phyloP scores from a whole-genome alignment of 2,113 vertebrate genomes.

The Thalassarche chlororhynchos region DNA sequence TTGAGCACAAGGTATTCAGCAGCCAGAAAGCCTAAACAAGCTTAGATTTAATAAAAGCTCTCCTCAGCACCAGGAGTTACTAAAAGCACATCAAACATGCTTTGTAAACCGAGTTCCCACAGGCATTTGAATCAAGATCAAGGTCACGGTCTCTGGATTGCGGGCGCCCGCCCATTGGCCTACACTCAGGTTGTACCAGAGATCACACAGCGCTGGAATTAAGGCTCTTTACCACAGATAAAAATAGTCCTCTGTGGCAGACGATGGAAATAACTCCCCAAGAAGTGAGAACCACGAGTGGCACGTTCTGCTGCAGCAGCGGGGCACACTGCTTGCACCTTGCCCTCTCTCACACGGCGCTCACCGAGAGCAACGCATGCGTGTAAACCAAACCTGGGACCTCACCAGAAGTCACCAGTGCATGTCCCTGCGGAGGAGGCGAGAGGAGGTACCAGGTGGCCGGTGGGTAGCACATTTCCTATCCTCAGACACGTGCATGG shows the following conservation, averaged over 20 bases:
- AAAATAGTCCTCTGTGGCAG: not conserved
- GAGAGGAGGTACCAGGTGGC: not conserved
- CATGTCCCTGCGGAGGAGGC: not conserved
- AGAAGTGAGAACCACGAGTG: not conserved
- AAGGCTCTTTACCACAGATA: not conserved
- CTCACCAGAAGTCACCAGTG: not conserved
- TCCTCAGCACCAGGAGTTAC: not conserved
- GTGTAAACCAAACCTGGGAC: not conserved
- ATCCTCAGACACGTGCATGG: not conserved
- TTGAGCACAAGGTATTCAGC: not conserved
- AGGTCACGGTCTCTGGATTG: not conserved
- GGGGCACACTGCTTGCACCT: not conserved
- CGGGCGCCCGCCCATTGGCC: not conserved
- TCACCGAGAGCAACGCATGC: rapidly evolving
- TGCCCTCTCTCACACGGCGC: not conserved
- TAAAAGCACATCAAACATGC: not conserved
- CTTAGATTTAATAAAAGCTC: not conserved
- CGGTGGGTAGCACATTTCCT: not conserved
- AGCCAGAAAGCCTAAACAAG: not conserved
- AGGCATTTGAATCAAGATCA: not conserved
- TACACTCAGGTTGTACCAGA: not conserved
- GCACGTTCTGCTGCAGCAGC: not conserved
- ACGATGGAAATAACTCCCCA: not conserved
- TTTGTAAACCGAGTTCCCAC: not conserved
- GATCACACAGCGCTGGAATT: not conserved